These are phyloP conservation scores for Aphaenogaster floridana DNA, from an alignment of 1,140 invertebrate species.

Conservation along the genomic window DNA sequence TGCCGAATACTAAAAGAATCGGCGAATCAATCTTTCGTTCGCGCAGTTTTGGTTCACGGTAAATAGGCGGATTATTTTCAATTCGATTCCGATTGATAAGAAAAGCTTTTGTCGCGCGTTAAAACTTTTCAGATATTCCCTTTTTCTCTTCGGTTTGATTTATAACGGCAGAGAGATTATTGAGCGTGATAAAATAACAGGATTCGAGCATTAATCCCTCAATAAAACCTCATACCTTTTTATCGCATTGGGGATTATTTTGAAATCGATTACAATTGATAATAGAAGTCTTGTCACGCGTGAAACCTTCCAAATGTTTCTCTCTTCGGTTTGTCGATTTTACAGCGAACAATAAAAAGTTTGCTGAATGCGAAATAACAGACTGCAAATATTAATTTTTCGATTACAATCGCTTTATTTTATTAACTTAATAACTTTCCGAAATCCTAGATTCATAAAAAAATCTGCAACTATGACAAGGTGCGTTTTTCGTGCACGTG, in stretches of 20 bases:
- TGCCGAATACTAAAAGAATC: conserved; percentile 2
- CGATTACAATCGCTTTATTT: background rate
- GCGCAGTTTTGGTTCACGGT: background rate
- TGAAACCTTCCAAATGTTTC: conserved; percentile 9
- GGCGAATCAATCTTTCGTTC: conserved; percentile 26
- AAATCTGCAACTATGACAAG: background rate
- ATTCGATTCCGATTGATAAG: conserved; percentile 44
- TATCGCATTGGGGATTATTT: conserved; percentile 32
- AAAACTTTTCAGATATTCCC: conserved; percentile 24
- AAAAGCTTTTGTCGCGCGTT: conserved; percentile 39
- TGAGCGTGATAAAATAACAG: conserved; percentile 25
- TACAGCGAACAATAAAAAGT: background rate
- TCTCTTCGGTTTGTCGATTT: background rate
- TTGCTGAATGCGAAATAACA: background rate
- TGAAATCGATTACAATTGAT: conserved; percentile 43
- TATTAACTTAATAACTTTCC: background rate
- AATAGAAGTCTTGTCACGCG: conserved; percentile 7
- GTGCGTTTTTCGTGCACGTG: background rate
- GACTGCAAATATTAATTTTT: conserved; percentile 10
- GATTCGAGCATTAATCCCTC: conserved; percentile 34
- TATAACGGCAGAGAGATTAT: conserved; percentile 36
- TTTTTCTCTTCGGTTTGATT: conserved; percentile 41
- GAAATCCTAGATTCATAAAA: background rate
- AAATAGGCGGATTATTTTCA: conserved; percentile 42
- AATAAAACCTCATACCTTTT: conserved; percentile 35